Base-by-base conservation (phyloP, 2,888 invertebrate species). In the Andricus curvator region DNA sequence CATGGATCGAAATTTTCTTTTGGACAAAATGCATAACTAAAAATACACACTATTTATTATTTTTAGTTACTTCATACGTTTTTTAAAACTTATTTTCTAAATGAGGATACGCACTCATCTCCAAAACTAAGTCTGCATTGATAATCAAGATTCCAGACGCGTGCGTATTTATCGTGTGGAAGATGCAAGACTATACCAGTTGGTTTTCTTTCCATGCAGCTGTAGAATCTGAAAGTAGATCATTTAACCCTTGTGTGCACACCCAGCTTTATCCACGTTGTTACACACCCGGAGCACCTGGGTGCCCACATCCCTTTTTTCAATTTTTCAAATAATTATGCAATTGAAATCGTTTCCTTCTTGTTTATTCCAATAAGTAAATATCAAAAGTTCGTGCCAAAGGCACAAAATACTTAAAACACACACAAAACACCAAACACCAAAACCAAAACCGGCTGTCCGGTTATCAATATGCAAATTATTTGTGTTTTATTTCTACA, bases 121-220 rank as follows among this genome's bases (percentile, higher is more conserved):
- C 62, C 62, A 62, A 62, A 62, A 62, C 25, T 15, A 62, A 62
- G 29, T 25, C 62, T 25, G 25, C 62, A 62, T 62, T 62, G 62
- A 62, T 62, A 25, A 25, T 62, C 15, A 62, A 62, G 62, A 1
- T 15, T 62, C 25, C 15, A 62, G 13, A 29, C 25, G 17, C 15
- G 5, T 22, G 25, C 15, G 17, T 62, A 6, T 22, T 17, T 17
- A 62, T 62, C 22, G 6, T 62, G 6, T 29, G 62, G 62, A 62
- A 62, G 25, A 62, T 17, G 17, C 6, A 62, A 25, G 4, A 25
- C 15, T 25, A 17, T 4, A 17, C n/a, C 17, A 62, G 4, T 1
- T 25, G 17, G 1, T 17, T 62, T 62, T 6, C 0, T 62, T 25
- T 62, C 25, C 62, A 62, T 62, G 62, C 62, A 62, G 13, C 17